These are phyloP conservation scores for Clusia tigrina DNA, from an alignment of 2,888 invertebrate genomes.

Conservation along the genomic window DNA sequence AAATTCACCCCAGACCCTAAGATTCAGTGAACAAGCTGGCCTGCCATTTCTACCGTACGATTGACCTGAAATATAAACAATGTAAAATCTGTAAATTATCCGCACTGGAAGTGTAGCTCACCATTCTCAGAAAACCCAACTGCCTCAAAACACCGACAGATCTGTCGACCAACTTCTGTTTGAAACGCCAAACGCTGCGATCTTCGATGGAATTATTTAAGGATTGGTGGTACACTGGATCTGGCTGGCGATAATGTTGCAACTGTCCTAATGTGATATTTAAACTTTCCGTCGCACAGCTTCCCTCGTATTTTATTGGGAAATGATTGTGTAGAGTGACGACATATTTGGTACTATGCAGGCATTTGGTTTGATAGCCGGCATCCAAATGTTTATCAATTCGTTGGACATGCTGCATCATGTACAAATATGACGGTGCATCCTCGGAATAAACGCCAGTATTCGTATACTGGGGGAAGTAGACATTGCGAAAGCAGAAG, in stretches of 20 bases:
- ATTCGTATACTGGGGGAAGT: slow-evolving; percentile 70
- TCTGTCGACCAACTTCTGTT: no score
- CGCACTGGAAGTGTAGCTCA: no score
- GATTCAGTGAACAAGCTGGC: no score
- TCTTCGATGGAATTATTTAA: no score
- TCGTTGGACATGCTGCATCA: slow-evolving; percentile 89
- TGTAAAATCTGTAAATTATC: no score
- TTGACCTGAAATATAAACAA: no score
- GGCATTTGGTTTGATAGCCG: slow-evolving; percentile 88
- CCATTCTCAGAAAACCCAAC: no score
- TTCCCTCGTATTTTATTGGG: no score
- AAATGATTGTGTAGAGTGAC: slow-evolving; percentile 90
- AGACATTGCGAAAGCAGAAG: slow-evolving; percentile 89
- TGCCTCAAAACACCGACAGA: no score
- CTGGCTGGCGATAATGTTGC: neutral
- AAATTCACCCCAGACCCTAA: no score
- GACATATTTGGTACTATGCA: slow-evolving; percentile 88
- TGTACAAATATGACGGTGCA: slow-evolving; percentile 85
- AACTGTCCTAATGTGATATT: slow-evolving; percentile 65
- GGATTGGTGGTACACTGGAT: neutral
- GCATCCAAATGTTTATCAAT: slow-evolving; percentile 89
- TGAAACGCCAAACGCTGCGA: no score
- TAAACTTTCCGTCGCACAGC: slow-evolving; percentile 80
- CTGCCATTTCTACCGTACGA: no score
- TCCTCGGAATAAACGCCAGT: slow-evolving; percentile 67